Evolutionary conservation across 2,888 invertebrate genomes (phyloP).

Genomic region (Lobophora halterata): DNA sequence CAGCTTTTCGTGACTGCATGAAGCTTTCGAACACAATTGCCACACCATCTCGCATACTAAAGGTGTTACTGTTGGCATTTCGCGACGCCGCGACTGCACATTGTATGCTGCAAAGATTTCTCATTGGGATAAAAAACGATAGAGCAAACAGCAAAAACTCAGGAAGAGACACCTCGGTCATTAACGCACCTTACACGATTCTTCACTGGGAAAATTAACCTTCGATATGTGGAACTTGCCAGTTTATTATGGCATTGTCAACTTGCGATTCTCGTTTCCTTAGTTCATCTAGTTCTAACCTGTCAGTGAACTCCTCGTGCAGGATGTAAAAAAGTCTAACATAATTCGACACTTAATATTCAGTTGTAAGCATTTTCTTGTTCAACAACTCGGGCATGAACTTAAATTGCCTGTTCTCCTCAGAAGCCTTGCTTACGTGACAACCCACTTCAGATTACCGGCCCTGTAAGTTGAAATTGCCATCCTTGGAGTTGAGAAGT

Average conservation of each 20-base stretch:
- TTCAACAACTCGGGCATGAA: constrained; percentile 7
- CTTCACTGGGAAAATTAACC: constrained; percentile 26
- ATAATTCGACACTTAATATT: constrained; percentile 17
- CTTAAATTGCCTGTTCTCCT: constrained; percentile 19
- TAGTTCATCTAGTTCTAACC: constrained; percentile 4
- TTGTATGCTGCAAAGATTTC: constrained; percentile 10
- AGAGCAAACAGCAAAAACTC: constrained; percentile 18
- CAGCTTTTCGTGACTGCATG: constrained; percentile 15
- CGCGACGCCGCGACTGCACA: constrained; percentile 10
- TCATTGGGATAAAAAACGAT: constrained; percentile 11
- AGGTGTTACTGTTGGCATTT: constrained; percentile 10
- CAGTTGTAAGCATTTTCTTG: constrained; percentile 15
- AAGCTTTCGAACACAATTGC: constrained; percentile 17
- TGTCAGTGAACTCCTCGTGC: constrained; percentile 8
- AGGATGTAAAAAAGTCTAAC: constrained; percentile 6
- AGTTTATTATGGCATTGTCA: constrained; percentile 17
- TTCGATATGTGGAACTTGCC: constrained; percentile 19
- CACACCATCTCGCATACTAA: constrained; percentile 14
- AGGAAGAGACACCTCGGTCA: constrained; percentile 26
- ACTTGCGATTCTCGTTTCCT: constrained; percentile 14
- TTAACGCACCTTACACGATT: constrained; percentile 27
- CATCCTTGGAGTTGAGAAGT: neutral
- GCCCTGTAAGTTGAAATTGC: constrained; percentile 4
- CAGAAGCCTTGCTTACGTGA: constrained; percentile 11
- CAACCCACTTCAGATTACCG: constrained; percentile 5